Base-by-base conservation (phyloP, 2,113 vertebrate genomes). In the Vicugna pacos region DNA sequence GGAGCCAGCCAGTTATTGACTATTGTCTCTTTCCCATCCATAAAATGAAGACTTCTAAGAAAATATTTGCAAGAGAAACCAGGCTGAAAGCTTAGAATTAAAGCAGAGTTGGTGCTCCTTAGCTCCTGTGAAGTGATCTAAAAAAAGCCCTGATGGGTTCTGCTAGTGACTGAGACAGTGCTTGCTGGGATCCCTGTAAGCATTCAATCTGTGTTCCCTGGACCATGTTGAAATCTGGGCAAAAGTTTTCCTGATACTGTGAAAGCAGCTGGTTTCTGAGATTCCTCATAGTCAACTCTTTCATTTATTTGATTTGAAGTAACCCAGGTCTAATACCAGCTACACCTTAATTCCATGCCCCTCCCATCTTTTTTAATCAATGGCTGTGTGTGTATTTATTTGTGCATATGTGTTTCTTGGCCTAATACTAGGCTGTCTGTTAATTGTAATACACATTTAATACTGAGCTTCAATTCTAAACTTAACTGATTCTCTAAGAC, bases 1-100 rank as follows among this genome's bases (percentile, higher is more conserved):
- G 86, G 38, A 96, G 46, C 91, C 82, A 94, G 56, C 89, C 91
- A 70, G 48, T 88, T 88, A 77, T 54, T 96, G 91, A 95, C 38
- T 84, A 77, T 48, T 75, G 72, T 96, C 60, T 60, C 87, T 93
- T 96, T 80, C 64, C 20, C 56, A 54, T n/a, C 69, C 56, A 75
- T 84, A 69, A 94, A 96, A 79, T 83, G 72, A 28, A 88, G 62
- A 60, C 70, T 85, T 94, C 82, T 95, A 95, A 94, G 93, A 91
- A 97, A 97, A 83, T 80, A 42, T 30, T 22, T 70, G 30, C 35
- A 50, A 81, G 20, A n/a, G 62, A 90, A 96, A 42, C 67, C 93
- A 93, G 89, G 62, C 56, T 15, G 42, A 80, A 93, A 95, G 38
- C 50, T 58, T 87, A 64, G 6, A 89, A 64, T 67, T 80, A 86